Evolutionary conservation across 2,797 vertebrate genomes (phyloP), one percentile per base, ranked within the genome.

Genomic region (Pseudopleuronectes americanus): DNA sequence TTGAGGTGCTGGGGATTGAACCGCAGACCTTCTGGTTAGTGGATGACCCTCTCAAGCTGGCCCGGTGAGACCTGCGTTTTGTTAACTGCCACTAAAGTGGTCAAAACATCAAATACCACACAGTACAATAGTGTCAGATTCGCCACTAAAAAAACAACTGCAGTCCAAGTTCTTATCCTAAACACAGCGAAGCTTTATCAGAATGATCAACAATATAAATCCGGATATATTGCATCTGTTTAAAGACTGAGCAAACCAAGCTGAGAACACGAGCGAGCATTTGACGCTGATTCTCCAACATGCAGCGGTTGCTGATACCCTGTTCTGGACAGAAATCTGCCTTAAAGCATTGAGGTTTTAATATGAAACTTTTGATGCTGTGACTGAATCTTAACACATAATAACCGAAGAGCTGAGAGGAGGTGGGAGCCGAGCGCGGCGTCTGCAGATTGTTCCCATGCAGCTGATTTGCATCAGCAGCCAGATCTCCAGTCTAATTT

Each of bases 391-490:
- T 73, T 26, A 63, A 48, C 33, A 43, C 53, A 23, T n/a, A 67
- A 26, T n/a, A 64, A 26, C 33, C n/a, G 4, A 61, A 63, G 57
- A 66, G 55, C 51, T 31, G 43, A 57, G 22, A 54, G 61, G 31
- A 9, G 36, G 48, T 19, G n/a, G 45, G 58, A 67, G 10, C 19
- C 9, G 45, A 74, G 67, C 4, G 26, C 70, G n/a, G 48, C 31
- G 43, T 58, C 8, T 33, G 77, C 54, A 56, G 62, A 76, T 55
- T 31, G 71, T 72, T 89, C 79, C 74, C 68, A 77, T 79, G 69
- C 77, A 71, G 69, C 59, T 66, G 76, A 87, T 78, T 69, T 80
- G 78, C 82, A 84, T 84, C 84, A 74, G 77, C 62, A 70, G 58
- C 64, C 74, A 51, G 48, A 68, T 67, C 65, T 68, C 63, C 48